These are phyloP conservation scores for Pelobates fuscus DNA, from an alignment of 2,113 vertebrate genomes.

Conservation along the genomic window DNA sequence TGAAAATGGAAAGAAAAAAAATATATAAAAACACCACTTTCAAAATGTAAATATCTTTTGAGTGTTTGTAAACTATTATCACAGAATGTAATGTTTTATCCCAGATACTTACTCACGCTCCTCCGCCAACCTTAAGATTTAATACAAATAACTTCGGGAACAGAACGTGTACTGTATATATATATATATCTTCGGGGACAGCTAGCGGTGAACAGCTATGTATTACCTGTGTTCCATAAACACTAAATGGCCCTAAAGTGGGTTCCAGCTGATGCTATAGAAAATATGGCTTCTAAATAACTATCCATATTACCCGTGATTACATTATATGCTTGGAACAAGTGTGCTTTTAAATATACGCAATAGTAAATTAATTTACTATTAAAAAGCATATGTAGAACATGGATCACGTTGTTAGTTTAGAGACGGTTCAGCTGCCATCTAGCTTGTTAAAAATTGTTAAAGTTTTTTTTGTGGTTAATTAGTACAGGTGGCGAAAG, in stretches of 20 bases:
- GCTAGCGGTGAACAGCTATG: background rate
- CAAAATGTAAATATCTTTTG: slow-evolving; percentile 69
- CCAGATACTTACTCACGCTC: background rate
- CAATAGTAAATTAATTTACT: background rate
- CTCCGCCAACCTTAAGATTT: background rate
- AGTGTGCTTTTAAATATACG: background rate
- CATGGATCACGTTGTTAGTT: background rate
- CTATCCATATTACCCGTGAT: background rate
- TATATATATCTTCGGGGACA: background rate
- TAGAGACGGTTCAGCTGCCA: background rate
- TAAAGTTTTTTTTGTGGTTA: too few relatives aligned
- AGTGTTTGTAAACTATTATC: slow-evolving; percentile 34
- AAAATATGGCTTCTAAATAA: background rate
- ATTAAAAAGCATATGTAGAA: background rate
- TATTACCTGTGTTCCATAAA: background rate
- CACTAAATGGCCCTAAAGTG: background rate
- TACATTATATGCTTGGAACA: background rate
- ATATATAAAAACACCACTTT: slow-evolving; percentile 53
- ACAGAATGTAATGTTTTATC: slow-evolving; percentile 8
- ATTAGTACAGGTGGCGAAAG: too few relatives aligned
- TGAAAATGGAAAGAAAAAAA: slow-evolving; percentile 61
- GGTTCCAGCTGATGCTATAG: background rate
- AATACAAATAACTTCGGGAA: background rate
- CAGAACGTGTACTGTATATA: background rate
- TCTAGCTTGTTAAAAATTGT: too few relatives aligned